Conservation (phyloP, 2,797 vertebrate species). For the Onychomys torridus region DNA sequence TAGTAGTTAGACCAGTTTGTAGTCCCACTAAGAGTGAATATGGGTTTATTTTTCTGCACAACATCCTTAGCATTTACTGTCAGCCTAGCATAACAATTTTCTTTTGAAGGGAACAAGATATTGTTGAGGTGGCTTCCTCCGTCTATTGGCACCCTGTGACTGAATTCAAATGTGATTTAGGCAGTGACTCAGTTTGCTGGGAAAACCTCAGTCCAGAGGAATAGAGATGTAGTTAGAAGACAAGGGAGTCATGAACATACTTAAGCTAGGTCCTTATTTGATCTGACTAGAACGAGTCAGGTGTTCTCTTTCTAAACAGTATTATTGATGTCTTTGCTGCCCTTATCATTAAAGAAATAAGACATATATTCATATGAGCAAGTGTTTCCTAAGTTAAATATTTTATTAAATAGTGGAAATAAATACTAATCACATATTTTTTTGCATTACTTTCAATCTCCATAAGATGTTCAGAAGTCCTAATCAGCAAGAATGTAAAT, state of each 20-base stretch:
- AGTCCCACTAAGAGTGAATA: background rate
- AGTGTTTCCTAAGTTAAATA: background rate
- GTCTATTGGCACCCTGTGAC: too few species aligned
- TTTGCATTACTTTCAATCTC: background rate
- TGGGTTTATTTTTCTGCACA: background rate
- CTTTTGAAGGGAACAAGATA: background rate
- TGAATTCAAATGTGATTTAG: background rate
- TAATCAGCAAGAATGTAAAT: background rate
- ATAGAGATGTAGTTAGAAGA: background rate
- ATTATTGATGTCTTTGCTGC: background rate
- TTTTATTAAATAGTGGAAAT: background rate
- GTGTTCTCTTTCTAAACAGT: background rate
- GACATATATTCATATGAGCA: background rate
- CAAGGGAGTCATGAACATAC: background rate
- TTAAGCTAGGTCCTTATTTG: background rate
- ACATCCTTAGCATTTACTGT: background rate
- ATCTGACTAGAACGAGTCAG: background rate
- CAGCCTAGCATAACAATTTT: background rate
- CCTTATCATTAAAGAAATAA: background rate
- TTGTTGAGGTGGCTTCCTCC: background rate
- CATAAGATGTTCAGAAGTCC: background rate
- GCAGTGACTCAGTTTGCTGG: background rate
- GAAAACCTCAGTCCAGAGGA: background rate
- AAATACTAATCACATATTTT: background rate
- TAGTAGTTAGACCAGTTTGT: background rate